Conservation (phyloP, 2,888 invertebrate species). For the Allolobophora icterica region DNA sequence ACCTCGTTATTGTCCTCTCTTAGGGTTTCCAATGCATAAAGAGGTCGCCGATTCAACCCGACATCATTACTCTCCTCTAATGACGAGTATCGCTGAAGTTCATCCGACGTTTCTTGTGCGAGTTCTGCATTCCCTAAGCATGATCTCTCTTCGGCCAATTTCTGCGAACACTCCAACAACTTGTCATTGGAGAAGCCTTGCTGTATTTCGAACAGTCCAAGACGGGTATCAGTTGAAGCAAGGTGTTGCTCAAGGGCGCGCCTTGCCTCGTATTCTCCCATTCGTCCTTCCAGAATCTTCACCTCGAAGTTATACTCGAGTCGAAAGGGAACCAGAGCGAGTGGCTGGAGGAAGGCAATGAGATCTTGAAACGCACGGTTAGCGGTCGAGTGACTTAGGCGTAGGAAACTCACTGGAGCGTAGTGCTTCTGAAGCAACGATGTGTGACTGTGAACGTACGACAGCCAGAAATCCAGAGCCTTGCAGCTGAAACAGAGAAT, state of each 20-base stretch:
- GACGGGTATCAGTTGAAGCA: neutral
- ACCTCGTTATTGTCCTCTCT: neutral
- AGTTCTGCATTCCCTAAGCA: too few species aligned
- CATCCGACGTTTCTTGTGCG: neutral
- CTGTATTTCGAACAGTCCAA: neutral
- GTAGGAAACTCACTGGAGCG: slow-evolving; percentile 76
- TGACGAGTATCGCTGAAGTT: neutral
- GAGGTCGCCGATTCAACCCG: neutral
- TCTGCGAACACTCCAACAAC: too few species aligned
- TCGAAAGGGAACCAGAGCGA: slow-evolving; percentile 81
- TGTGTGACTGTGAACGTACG: slow-evolving; percentile 83
- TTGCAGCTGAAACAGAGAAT: slow-evolving; percentile 73
- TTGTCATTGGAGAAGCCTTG: neutral
- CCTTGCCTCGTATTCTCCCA: neutral
- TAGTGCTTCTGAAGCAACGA: slow-evolving; percentile 82
- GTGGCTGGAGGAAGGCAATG: slow-evolving; percentile 78
- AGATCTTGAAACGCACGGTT: slow-evolving; percentile 75
- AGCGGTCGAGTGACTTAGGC: slow-evolving; percentile 71
- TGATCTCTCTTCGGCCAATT: neutral
- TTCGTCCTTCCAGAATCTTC: slow-evolving; percentile 28
- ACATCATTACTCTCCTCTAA: neutral
- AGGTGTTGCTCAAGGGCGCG: neutral
- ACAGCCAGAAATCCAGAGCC: slow-evolving; percentile 88
- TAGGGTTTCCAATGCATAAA: neutral
- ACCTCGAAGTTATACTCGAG: slow-evolving; percentile 69